Evolutionary conservation across 2,113 vertebrate genomes (phyloP).

Genomic region (Corynorhinus townsendii): DNA sequence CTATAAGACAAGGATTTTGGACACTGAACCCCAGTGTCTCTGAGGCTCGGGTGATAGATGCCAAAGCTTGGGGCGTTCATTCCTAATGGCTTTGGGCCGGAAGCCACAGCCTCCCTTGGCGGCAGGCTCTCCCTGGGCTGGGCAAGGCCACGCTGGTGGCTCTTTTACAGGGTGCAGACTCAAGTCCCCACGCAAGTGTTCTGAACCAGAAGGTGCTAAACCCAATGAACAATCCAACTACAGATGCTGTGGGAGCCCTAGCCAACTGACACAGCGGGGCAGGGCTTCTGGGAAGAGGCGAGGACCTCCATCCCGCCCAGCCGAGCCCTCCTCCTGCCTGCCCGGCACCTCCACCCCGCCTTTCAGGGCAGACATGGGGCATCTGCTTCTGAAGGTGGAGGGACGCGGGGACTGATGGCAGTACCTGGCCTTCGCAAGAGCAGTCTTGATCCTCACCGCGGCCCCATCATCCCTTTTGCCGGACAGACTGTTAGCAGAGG

Average conservation of each 20-base stretch:
- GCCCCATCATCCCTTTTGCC: neutral
- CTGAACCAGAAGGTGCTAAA: rapidly evolving
- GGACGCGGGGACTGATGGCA: rapidly evolving
- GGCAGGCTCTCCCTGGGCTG: neutral
- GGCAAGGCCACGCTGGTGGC: neutral
- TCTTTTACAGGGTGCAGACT: neutral
- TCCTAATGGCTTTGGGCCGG: neutral
- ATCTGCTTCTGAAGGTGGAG: neutral
- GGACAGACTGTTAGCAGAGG: neutral
- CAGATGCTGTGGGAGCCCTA: neutral
- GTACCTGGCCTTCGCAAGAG: neutral
- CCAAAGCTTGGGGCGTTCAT: neutral
- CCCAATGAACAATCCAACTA: neutral
- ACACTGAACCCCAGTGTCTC: neutral
- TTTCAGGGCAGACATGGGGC: neutral
- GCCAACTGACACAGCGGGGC: no score
- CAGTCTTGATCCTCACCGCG: neutral
- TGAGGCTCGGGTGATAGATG: neutral
- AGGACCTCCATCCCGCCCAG: neutral
- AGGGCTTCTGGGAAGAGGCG: neutral
- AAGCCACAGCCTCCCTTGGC: neutral
- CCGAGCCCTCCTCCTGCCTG: neutral
- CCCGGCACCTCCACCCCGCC: no score
- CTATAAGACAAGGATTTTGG: neutral
- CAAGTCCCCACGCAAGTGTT: neutral